phyloP scores from a whole-genome alignment of 2,888 invertebrate genomes.

The Leptopilina drosophilae region DNA sequence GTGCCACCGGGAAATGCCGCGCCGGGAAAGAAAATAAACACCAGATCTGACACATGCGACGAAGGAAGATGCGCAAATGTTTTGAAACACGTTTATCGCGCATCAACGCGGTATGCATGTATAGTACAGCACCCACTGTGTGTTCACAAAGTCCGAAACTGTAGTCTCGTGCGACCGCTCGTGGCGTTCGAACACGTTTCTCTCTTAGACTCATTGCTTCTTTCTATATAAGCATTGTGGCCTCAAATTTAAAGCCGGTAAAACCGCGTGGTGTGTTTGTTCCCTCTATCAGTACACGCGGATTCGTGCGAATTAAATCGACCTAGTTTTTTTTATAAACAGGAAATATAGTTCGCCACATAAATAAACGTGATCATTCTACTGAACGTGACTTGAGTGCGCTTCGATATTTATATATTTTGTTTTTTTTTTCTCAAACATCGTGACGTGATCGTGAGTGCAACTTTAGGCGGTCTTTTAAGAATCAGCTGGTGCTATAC shows the following conservation, averaged over 20 bases:
- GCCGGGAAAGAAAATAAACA: slow-evolving; percentile 36
- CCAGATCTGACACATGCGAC: slow-evolving; percentile 32
- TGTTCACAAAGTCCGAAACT: not conserved
- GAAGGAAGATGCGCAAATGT: slow-evolving; percentile 6
- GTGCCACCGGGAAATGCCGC: slow-evolving; percentile 25
- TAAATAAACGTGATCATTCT: not conserved
- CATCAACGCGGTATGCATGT: slow-evolving; percentile 23
- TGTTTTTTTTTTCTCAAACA: not conserved
- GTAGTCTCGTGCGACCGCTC: slow-evolving; percentile 40
- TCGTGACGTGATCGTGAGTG: slow-evolving; percentile 13
- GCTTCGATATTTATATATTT: not conserved
- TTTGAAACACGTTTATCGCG: slow-evolving; percentile 11
- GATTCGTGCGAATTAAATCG: slow-evolving; percentile 24
- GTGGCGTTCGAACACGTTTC: slow-evolving; percentile 20
- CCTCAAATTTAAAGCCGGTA: slow-evolving; percentile 11
- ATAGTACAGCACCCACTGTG: not conserved
- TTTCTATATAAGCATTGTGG: not conserved
- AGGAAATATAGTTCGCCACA: not conserved
- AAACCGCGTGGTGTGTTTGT: slow-evolving; percentile 34
- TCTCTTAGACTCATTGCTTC: not conserved
- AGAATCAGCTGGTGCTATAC: slow-evolving; percentile 15
- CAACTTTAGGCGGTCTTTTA: slow-evolving; percentile 15
- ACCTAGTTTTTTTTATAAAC: slow-evolving; percentile 6
- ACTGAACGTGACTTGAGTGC: not conserved
- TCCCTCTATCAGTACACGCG: slow-evolving; percentile 8